phyloP scores from a whole-genome alignment of 2,113 vertebrate genomes.

The Accipiter virgatus region DNA sequence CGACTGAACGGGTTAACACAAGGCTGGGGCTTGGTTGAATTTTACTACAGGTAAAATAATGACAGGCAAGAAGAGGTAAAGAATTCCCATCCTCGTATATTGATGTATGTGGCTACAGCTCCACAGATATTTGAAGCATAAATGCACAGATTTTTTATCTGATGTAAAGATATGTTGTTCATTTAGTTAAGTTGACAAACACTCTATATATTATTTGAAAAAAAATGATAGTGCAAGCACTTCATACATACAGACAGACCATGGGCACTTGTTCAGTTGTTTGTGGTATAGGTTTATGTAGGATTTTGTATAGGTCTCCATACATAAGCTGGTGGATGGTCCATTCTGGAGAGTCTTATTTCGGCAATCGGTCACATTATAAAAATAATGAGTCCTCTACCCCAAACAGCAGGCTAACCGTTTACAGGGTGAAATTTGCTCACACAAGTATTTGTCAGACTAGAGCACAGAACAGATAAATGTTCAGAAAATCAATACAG shows the following conservation, averaged over 20 bases:
- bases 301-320: neutral
- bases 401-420: neutral
- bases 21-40: slow-evolving; percentile 62
- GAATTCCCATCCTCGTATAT: neutral
- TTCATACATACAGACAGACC: neutral
- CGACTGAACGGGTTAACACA: neutral
- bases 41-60: slow-evolving; percentile 65
- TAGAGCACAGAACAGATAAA: neutral
- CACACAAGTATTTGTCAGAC: neutral
- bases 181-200: neutral
- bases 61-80: neutral
- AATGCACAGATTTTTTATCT: neutral
- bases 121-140: neutral
- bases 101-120: neutral
- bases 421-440: neutral
- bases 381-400: neutral
- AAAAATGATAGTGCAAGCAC: neutral
- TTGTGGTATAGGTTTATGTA: neutral
- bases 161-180: neutral
- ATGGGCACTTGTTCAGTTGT: neutral
- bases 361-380: neutral
- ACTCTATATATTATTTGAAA: neutral
- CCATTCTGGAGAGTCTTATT: neutral
- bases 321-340: neutral
- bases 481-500: neutral